Conservation (phyloP, 2,888 invertebrate genomes). For the Chironomus riparius region DNA sequence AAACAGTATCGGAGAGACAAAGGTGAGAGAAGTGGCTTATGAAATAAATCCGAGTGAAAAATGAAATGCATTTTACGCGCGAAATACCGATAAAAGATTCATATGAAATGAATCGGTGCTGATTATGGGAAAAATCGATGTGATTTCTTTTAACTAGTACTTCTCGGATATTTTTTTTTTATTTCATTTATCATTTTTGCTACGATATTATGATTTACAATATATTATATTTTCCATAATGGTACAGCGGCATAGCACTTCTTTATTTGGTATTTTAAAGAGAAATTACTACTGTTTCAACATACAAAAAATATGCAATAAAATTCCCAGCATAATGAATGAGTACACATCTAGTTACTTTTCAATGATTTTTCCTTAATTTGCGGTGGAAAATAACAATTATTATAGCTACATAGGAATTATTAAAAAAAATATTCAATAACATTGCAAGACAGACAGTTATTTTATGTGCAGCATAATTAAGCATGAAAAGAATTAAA, state of each 20-base stretch:
- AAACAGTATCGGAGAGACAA: not conserved
- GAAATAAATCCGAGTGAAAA: not conserved
- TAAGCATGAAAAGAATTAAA: too few relatives aligned
- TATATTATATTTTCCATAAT: slow-evolving; percentile 6
- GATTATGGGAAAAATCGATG: not conserved
- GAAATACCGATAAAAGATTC: slow-evolving; percentile 12
- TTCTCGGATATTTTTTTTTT: not conserved
- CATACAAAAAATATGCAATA: not conserved
- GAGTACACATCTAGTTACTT: not conserved
- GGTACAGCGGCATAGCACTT: slow-evolving; percentile 4
- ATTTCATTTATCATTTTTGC: slow-evolving; percentile 8
- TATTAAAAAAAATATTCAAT: too few relatives aligned
- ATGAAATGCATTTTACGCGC: slow-evolving; percentile 24
- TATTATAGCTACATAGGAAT: too few relatives aligned
- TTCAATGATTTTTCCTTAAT: not conserved
- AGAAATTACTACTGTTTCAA: slow-evolving; percentile 12
- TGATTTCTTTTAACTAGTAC: not conserved
- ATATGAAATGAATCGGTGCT: not conserved
- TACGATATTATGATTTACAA: slow-evolving; percentile 9
- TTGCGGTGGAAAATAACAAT: too few relatives aligned
- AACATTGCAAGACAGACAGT: too few relatives aligned
- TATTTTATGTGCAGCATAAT: too few relatives aligned
- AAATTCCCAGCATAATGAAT: slow-evolving; percentile 23
- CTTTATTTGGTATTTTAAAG: slow-evolving; percentile 20
- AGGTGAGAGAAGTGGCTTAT: not conserved